A percentile compares a stretch with the other conserved stretches of the same genome.
phyloP scores from a whole-genome alignment of 1,140 invertebrate genomes.

The Plutomurus gul region DNA sequence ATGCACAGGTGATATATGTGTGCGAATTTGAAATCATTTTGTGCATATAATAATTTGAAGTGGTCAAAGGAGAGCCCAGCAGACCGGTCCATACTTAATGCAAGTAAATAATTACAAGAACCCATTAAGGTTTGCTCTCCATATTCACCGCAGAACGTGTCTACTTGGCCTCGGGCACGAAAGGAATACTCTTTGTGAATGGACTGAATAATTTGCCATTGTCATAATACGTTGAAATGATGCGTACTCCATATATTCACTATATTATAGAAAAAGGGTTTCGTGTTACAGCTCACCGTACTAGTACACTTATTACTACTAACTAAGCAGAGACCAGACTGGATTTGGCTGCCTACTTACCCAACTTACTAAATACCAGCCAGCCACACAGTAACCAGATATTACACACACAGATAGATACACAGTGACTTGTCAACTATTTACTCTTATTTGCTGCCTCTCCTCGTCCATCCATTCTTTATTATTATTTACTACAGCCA shows the following conservation, averaged over 20 bases:
- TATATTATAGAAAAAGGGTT: not conserved
- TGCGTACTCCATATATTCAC: no score
- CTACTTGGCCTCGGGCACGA: not conserved
- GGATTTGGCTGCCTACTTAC: not conserved
- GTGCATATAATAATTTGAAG: no score
- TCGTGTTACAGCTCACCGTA: not conserved
- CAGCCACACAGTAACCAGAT: no score
- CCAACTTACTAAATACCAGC: no score
- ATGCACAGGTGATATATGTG: no score
- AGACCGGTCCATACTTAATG: not conserved
- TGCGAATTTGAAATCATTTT: no score
- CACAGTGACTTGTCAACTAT: not conserved
- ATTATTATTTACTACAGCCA: not conserved
- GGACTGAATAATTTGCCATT: not conserved
- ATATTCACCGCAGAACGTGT: conserved; percentile 4
- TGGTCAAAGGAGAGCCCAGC: not conserved
- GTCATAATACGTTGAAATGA: not conserved
- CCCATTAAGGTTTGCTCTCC: conserved; percentile 5
- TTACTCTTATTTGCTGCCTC: not conserved
- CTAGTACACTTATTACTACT: not conserved
- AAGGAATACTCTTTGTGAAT: not conserved
- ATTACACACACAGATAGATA: no score
- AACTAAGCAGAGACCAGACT: not conserved
- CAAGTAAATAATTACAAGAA: no score
- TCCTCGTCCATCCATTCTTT: not conserved